Evolutionary conservation across 1,140 invertebrate species (phyloP).

Genomic region (Gerris buenoi): DNA sequence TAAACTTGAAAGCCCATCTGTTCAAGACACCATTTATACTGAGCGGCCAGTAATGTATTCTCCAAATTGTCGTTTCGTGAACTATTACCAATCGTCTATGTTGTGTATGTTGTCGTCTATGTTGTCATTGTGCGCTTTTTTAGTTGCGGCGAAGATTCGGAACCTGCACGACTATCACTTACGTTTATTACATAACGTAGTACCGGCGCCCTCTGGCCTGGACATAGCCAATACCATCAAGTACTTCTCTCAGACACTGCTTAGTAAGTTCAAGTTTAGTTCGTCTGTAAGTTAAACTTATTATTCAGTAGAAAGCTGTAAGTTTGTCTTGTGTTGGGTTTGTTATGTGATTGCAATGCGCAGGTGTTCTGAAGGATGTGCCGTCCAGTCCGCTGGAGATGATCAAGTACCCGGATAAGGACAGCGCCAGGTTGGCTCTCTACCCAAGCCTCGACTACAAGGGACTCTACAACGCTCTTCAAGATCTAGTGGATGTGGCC

Average conservation of each 20-base stretch:
- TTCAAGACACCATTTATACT: too few species aligned
- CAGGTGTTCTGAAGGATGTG: constrained; percentile 88
- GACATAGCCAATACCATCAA: constrained; percentile 96
- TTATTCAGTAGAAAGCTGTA: too few species aligned
- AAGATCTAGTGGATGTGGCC: constrained; percentile 66
- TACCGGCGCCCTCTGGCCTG: constrained; percentile 79
- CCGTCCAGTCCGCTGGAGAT: constrained; percentile 77
- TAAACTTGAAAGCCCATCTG: too few species aligned
- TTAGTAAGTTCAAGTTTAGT: constrained; percentile 81
- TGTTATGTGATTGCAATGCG: too few species aligned
- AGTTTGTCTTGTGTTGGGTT: too few species aligned
- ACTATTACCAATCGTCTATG: too few species aligned
- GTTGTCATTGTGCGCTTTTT: too few species aligned
- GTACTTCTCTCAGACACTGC: constrained; percentile 91
- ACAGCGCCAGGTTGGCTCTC: constrained; percentile 66
- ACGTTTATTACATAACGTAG: constrained; percentile 74
- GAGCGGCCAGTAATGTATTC: too few species aligned
- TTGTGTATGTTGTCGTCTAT: too few species aligned
- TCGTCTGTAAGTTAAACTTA: too few species aligned
- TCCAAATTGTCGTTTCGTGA: too few species aligned
- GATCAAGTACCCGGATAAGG: constrained; percentile 69
- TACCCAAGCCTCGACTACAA: constrained; percentile 93
- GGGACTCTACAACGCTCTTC: constrained; percentile 73
- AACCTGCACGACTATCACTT: constrained; percentile 92
- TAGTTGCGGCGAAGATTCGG: constrained; percentile 93